A percentile compares a stretch with the other conserved stretches of the same genome.
phyloP scores from a whole-genome alignment of 2,888 invertebrate species.

The Lobophora halterata region DNA sequence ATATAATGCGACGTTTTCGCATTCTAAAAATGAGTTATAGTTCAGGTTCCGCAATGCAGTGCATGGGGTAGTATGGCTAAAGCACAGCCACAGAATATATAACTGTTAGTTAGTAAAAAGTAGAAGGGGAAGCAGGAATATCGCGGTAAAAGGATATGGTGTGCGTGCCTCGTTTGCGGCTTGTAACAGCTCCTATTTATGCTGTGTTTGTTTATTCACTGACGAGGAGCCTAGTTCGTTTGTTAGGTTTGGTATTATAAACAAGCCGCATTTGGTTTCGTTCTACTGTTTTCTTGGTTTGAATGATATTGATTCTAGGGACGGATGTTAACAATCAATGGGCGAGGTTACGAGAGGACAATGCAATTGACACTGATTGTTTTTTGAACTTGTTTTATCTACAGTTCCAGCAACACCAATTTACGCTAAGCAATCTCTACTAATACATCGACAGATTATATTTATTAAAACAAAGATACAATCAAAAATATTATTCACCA shows the following conservation, averaged over 20 bases:
- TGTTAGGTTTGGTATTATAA: constrained; percentile 14
- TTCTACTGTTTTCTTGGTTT: constrained; percentile 18
- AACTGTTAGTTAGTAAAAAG: constrained; percentile 19
- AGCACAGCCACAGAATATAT: constrained; percentile 15
- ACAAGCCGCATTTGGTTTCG: constrained; percentile 17
- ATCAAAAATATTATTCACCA: too few relatives aligned
- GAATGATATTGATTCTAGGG: constrained; percentile 24
- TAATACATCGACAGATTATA: too few relatives aligned
- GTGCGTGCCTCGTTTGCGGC: constrained; percentile 25
- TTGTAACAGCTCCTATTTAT: constrained; percentile 29
- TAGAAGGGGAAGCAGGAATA: constrained; percentile 19
- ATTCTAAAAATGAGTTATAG: constrained; percentile 75
- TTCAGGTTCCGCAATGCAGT: constrained; percentile 75
- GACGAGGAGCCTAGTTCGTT: constrained; percentile 17
- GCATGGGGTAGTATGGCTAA: constrained; percentile 58
- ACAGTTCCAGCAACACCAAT: too few relatives aligned
- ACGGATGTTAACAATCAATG: constrained; percentile 30
- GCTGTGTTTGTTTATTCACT: constrained; percentile 29
- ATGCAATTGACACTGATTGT: constrained; percentile 28
- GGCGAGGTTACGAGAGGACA: constrained; percentile 24
- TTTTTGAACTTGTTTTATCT: constrained; percentile 1
- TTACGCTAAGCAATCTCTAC: too few relatives aligned
- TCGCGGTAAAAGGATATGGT: constrained; percentile 26
- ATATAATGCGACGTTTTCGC: constrained; percentile 63
- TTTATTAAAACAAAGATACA: too few relatives aligned